Evolutionary conservation across 2,888 invertebrate species (phyloP), one percentile per base, ranked within the genome.

Genomic region (Hydraecia micacea): DNA sequence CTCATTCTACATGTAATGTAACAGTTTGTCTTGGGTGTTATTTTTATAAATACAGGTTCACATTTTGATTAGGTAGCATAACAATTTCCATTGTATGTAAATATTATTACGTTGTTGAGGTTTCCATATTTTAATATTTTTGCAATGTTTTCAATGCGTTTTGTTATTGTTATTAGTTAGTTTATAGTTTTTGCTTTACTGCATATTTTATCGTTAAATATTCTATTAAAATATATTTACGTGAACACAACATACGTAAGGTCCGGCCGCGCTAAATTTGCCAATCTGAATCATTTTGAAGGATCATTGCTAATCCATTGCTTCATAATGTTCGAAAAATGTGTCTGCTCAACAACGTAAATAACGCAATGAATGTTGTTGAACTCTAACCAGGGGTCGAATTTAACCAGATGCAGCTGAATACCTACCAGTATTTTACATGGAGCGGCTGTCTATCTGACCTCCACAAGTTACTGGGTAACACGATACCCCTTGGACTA

Each of bases 21-120:
- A 66, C 9, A n/a, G 5, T 39, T 39, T 39, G 5, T 6, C 25
- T 9, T n/a, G 39, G n/a, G n/a, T 66, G 18, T 63, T 66, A 39
- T 66, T 42, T 67, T 0, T 46, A 28, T 28, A 21, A 21, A 58
- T 11, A 7, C 21, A 28, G 28, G 13, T 21, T 46, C 21, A 21
- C 7, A 71, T 11, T 58, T 63, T 15, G 4, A 7, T 5, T 63
- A 25, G 36, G 25, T 63, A 77, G 21, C 39, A n/a, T 78, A 32
- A 58, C 9, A 58, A 70, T 4, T 58, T 32, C 49, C 21, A 73
- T 80, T 83, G 75, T 84, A 75, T 75, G 69, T 73, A 73, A 83
- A 79, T 79, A 68, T n/a, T 6, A 18, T 5, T 73, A 49, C 66
- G 21, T 49, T 65, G 42, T 55, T 58, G 25, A 46, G n/a, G 18